phyloP scores from a whole-genome alignment of 2,113 vertebrate species.

The Elanoides forficatus region DNA sequence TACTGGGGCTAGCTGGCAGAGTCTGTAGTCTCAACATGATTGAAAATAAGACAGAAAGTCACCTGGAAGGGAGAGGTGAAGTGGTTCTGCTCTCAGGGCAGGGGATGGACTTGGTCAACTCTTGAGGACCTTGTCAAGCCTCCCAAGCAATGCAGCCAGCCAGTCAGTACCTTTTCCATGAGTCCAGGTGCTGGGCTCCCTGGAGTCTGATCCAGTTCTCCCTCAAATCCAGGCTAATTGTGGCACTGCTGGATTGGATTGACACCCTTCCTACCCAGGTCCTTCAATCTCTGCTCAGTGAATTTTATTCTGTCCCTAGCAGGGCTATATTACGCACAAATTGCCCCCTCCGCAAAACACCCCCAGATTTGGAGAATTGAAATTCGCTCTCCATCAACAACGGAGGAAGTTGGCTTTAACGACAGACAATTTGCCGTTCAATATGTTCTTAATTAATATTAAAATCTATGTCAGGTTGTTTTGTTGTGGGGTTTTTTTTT shows the following conservation, averaged over 20 bases:
- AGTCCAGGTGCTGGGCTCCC: not conserved
- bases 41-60: not conserved
- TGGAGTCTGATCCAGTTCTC: not conserved
- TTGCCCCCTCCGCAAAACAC: not conserved
- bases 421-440: not conserved
- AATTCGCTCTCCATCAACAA: not conserved
- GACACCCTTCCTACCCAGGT: not conserved
- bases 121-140: not conserved
- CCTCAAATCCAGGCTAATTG: not conserved
- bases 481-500: not conserved
- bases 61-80: not conserved
- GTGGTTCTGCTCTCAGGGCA: not conserved
- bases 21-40: not conserved
- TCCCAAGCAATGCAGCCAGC: not conserved
- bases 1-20: not conserved
- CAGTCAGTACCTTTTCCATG: not conserved
- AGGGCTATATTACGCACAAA: not conserved
- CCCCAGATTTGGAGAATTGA: not conserved
- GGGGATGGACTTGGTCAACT: not conserved
- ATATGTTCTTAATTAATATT: slow-evolving; percentile 32
- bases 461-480: slow-evolving; percentile 27
- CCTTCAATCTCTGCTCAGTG: not conserved
- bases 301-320: not conserved
- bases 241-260: not conserved
- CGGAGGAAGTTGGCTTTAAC: not conserved